Percentiles rank a stretch among this genome's conserved stretches.
Conservation (phyloP, 2,797 vertebrate species). For the Coracias cyanogaster region DNA sequence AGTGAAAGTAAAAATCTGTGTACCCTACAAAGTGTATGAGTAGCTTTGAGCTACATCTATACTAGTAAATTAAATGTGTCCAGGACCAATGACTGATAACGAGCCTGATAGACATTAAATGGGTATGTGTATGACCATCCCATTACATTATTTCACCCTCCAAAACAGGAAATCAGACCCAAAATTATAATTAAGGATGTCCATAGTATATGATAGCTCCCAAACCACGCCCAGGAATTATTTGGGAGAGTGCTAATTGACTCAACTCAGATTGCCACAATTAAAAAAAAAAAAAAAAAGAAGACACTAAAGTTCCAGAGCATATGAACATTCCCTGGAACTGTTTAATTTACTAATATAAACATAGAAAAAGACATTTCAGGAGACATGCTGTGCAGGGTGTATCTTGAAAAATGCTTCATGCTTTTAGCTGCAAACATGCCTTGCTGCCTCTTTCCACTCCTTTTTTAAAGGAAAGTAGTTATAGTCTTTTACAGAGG, state of each 20-base stretch:
- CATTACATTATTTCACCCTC: background rate
- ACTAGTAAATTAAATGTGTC: background rate
- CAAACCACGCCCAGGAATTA: background rate
- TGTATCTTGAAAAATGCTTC: background rate
- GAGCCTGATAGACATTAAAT: background rate
- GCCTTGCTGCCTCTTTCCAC: background rate
- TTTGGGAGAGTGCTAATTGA: background rate
- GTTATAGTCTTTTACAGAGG: background rate
- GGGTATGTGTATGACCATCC: background rate
- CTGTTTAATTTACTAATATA: background rate
- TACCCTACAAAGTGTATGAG: background rate
- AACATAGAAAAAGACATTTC: background rate
- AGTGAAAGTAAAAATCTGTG: background rate
- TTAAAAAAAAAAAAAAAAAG: rapidly evolving
- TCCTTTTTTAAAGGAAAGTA: background rate
- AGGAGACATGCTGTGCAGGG: background rate
- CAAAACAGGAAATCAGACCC: background rate
- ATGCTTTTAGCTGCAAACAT: background rate
- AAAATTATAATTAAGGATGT: background rate
- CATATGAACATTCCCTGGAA: background rate
- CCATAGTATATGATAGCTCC: background rate
- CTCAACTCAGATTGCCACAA: background rate
- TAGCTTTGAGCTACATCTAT: background rate
- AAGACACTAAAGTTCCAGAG: background rate
- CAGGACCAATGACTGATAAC: background rate